These are phyloP conservation scores for Pectinophora gossypiella DNA, from an alignment of 1,140 invertebrate species.

Conservation along the genomic window DNA sequence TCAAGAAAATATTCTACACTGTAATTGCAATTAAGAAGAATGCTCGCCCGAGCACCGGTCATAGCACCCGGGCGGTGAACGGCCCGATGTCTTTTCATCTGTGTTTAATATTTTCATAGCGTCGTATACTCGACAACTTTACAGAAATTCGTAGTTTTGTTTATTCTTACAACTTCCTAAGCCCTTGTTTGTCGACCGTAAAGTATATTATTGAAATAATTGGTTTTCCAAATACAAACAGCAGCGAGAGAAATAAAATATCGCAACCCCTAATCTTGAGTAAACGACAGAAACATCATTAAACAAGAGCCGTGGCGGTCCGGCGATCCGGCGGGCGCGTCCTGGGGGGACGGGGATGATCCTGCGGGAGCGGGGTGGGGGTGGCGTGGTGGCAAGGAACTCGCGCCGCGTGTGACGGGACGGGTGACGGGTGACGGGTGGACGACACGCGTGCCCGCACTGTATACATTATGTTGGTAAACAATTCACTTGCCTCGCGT, in stretches of 20 bases:
- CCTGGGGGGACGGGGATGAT: slow-evolving; percentile 28
- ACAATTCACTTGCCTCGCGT: slow-evolving; percentile 49
- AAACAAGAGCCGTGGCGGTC: slow-evolving; percentile 39
- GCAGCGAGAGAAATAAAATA: slow-evolving; percentile 18
- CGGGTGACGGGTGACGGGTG: slow-evolving; percentile 37
- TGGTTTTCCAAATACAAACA: slow-evolving; percentile 2
- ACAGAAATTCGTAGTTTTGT: too few relatives aligned
- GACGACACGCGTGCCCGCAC: slow-evolving; percentile 37
- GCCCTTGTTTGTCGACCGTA: too few relatives aligned
- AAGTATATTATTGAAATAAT: too few relatives aligned
- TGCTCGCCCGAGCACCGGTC: too few relatives aligned
- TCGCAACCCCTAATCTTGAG: slow-evolving; percentile 38
- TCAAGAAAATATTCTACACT: too few relatives aligned
- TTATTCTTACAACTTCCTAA: too few relatives aligned
- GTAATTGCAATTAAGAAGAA: too few relatives aligned
- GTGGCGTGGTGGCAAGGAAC: slow-evolving; percentile 61
- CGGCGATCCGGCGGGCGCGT: slow-evolving; percentile 28
- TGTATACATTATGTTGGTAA: slow-evolving; percentile 63
- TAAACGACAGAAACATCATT: slow-evolving; percentile 58
- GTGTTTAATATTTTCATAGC: too few relatives aligned
- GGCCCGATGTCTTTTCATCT: too few relatives aligned
- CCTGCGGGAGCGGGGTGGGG: slow-evolving; percentile 34
- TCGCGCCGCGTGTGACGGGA: slow-evolving; percentile 37
- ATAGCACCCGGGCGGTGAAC: too few relatives aligned
- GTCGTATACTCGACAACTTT: too few relatives aligned